A percentile compares a stretch with the other conserved stretches of the same genome.
These are phyloP conservation scores for Scelioninae gen. 1 DNA, from an alignment of 2,888 invertebrate genomes.

Conservation along the genomic window DNA sequence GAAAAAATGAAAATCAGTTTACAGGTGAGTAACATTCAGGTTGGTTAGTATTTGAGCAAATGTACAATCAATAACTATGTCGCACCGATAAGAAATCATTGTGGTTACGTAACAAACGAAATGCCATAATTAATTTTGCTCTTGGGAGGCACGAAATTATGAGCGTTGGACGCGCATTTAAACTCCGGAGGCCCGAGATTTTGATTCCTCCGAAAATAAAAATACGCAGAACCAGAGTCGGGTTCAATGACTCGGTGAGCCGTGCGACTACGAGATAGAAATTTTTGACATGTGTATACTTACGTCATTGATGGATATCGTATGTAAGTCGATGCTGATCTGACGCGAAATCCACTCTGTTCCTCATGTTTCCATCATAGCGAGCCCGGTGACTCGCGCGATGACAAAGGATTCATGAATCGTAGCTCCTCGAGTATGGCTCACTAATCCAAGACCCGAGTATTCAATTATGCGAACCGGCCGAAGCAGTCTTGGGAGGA, in stretches of 20 bases:
- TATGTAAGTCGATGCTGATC: conserved; percentile 78
- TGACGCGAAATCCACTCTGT: conserved; percentile 77
- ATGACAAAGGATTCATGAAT: conserved; percentile 68
- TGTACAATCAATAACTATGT: not conserved
- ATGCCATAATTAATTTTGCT: conserved; percentile 16
- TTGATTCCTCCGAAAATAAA: conserved; percentile 36
- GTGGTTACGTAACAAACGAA: conserved; percentile 7
- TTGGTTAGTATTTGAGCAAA: not conserved
- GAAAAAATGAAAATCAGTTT: conserved; percentile 14
- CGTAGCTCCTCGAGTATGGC: conserved; percentile 25
- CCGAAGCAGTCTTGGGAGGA: conserved; percentile 20
- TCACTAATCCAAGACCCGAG: conserved; percentile 60
- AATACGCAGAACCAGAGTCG: conserved; percentile 29
- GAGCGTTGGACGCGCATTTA: conserved; percentile 9
- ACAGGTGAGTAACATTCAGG: conserved; percentile 27
- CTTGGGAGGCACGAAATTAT: conserved; percentile 2
- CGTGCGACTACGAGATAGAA: conserved; percentile 29
- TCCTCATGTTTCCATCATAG: conserved; percentile 83
- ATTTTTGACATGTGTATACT: conserved; percentile 74
- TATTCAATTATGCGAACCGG: conserved; percentile 59
- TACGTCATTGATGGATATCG: conserved; percentile 83
- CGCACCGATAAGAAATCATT: conserved; percentile 14
- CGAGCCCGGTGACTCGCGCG: conserved; percentile 77
- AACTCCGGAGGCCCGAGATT: conserved; percentile 3
- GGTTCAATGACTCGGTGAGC: conserved; percentile 57